Evolutionary conservation across 2,113 vertebrate species (phyloP), one percentile per base, ranked within the genome.

Genomic region (Dasyurus viverrinus): DNA sequence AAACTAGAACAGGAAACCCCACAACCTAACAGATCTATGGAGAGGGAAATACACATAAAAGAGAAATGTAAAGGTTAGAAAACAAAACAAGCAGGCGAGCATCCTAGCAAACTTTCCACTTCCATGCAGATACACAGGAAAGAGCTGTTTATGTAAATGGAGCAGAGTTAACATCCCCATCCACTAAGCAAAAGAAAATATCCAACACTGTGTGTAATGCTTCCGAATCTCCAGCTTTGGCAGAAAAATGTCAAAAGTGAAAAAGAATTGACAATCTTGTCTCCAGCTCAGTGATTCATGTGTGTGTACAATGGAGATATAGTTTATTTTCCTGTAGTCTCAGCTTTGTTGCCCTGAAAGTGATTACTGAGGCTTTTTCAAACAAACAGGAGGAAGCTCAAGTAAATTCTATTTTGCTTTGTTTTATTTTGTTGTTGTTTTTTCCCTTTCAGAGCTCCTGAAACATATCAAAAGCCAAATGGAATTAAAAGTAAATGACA

Each of bases 401-500:
- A 55, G 19, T 92, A 93, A 89, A 54, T 54, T 93, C 92, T 27
- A 1, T 55, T 46, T 95, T 84, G 14, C 42, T 84, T 84, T 42
- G 27, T 68, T 36, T 26, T 57, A 27, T 27, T 60, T 60, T 68
- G 50, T 52, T 52, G 50, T 52, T 52, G 50, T 52, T 48, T 48
- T 48, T 48, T 30, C 23, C 57, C 94, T 90, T 94, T 52, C 95
- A 91, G n/a, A 3, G 90, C 93, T 95, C 96, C 54, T 46, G 52
- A 92, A 94, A 84, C 68, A n/a, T 54, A 92, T 52, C 93, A 94
- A 93, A 96, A 93, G 3, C 16, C n/a, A 95, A 12, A 92, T 2
- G 95, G 84, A 95, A 96, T 92, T 26, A 54, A 96, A 97, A 57
- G 2, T 91, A 54, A 92, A 54, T 95, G 91, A 95, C 55, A 30